Percentiles rank a stretch among this genome's conserved stretches.
Conservation (phyloP, 2,797 vertebrate species). For the Paguma larvata region DNA sequence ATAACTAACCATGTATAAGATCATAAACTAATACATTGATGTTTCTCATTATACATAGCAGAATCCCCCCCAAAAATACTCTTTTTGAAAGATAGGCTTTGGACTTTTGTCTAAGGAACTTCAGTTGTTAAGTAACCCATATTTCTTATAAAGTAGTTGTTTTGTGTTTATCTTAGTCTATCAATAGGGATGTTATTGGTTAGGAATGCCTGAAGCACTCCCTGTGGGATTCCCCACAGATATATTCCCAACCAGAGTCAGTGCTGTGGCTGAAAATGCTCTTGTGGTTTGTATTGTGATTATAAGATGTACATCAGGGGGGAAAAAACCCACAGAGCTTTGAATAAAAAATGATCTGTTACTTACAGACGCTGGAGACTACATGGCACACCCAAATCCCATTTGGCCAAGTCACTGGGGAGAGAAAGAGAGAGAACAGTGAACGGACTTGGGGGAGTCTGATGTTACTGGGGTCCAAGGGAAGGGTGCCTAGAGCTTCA, state of each 20-base stretch:
- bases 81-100: background rate
- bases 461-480: background rate
- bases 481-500: background rate
- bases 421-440: background rate
- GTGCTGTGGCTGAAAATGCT: background rate
- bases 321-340: background rate
- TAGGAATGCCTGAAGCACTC: background rate
- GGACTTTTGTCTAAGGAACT: background rate
- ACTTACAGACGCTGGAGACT: background rate
- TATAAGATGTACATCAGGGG: background rate
- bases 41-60: background rate
- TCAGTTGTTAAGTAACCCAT: background rate
- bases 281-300: background rate
- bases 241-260: background rate
- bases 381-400: background rate
- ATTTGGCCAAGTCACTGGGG: background rate
- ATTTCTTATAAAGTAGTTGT: background rate
- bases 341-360: background rate
- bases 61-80: background rate
- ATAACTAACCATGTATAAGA: background rate
- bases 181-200: background rate
- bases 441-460: background rate
- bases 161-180: background rate
- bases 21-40: background rate
- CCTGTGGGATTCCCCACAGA: background rate